Percentiles rank a stretch among this genome's conserved stretches.
Conservation (phyloP, 2,797 vertebrate species). For the Sebastes minor region DNA sequence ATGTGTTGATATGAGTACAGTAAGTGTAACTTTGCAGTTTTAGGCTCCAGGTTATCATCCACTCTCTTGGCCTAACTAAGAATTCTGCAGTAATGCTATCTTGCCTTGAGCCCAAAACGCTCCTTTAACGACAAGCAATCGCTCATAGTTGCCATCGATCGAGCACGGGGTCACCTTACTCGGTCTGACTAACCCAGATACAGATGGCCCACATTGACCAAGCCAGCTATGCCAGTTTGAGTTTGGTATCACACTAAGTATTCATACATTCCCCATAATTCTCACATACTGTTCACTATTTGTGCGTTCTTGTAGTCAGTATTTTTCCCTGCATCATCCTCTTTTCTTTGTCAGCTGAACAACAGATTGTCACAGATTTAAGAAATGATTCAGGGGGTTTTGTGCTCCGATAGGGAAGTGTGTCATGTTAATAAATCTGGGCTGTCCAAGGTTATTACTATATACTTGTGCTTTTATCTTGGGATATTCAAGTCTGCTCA, state of each 20-base stretch:
- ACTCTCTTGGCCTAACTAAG: background rate
- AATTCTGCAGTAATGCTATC: conserved; percentile 43
- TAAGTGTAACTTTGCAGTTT: background rate
- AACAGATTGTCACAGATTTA: background rate
- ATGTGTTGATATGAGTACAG: background rate
- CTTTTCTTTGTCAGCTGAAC: background rate
- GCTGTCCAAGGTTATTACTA: background rate
- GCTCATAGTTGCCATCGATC: background rate
- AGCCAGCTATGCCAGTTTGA: background rate
- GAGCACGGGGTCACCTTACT: background rate
- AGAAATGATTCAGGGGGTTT: background rate
- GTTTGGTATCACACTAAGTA: background rate
- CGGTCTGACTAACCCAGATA: conserved; percentile 8
- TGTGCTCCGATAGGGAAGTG: background rate
- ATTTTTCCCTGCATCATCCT: background rate
- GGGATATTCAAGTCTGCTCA: background rate
- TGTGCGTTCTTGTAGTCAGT: background rate
- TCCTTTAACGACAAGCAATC: background rate
- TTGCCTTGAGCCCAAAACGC: background rate
- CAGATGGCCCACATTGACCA: background rate
- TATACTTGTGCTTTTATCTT: background rate
- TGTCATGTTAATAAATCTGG: background rate
- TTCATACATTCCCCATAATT: background rate
- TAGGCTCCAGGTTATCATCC: background rate
- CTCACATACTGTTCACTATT: background rate